Conservation (phyloP, 1,140 invertebrate genomes). For the Neotoxoptera formosana region DNA sequence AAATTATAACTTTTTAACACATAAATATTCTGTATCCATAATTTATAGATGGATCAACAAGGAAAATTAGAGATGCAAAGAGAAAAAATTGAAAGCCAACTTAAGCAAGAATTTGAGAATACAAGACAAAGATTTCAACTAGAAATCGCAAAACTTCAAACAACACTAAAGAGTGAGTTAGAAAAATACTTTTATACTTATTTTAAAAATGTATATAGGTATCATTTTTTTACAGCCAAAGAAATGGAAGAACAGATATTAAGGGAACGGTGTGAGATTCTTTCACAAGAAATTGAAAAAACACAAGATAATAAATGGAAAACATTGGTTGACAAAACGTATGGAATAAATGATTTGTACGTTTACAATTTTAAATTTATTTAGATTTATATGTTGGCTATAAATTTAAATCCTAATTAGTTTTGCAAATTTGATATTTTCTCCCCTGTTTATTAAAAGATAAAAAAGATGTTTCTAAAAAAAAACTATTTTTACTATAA, state of each 20-base stretch:
- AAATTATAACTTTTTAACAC: not conserved
- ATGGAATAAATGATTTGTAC: constrained; percentile 57
- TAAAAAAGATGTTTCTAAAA: not conserved
- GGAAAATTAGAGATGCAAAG: constrained; percentile 59
- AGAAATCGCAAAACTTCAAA: constrained; percentile 61
- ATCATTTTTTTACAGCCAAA: constrained; percentile 58
- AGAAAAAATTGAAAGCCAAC: constrained; percentile 60
- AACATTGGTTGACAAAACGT: constrained; percentile 60
- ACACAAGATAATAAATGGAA: constrained; percentile 58
- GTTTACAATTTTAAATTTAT: not conserved
- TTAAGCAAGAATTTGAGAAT: constrained; percentile 61
- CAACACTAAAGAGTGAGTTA: constrained; percentile 60
- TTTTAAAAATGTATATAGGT: constrained; percentile 24
- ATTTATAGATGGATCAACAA: constrained; percentile 61
- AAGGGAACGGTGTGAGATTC: constrained; percentile 60
- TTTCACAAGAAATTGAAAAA: constrained; percentile 60
- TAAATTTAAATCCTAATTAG: not conserved
- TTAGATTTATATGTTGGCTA: not conserved
- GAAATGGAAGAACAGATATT: constrained; percentile 61
- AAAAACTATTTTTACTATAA: not conserved
- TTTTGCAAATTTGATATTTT: not conserved
- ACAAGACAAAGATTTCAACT: constrained; percentile 60
- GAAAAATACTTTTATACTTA: not conserved
- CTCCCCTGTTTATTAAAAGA: not conserved
- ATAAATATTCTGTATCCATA: not conserved